These are phyloP conservation scores for Eulemur mongoz DNA, from an alignment of 2,797 vertebrate species.

Conservation along the genomic window DNA sequence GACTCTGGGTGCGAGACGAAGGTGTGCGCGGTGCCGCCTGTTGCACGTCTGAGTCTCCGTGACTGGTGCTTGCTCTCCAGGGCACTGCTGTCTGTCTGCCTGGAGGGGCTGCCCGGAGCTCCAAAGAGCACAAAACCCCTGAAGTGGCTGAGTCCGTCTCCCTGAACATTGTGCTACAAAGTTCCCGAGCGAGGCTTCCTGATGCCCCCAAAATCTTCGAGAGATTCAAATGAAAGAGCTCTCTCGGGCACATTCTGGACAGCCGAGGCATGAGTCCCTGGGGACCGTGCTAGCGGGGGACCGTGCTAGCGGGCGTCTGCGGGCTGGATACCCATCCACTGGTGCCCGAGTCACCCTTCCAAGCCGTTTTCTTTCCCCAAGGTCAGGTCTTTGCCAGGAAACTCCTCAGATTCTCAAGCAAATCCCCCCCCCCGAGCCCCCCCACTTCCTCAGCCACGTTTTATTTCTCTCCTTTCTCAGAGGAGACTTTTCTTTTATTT, in stretches of 20 bases:
- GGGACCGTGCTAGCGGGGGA: no score
- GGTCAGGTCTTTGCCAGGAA: neutral
- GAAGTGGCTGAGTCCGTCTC: neutral
- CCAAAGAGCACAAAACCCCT: neutral
- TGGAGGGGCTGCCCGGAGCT: neutral
- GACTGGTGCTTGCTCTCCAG: neutral
- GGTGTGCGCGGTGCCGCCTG: neutral
- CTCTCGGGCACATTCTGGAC: neutral
- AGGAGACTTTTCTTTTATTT: neutral
- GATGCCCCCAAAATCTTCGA: neutral
- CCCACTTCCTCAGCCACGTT: neutral
- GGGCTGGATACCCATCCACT: neutral
- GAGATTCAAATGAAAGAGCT: neutral
- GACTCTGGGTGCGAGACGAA: neutral
- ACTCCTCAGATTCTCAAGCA: neutral
- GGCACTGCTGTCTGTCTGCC: neutral
- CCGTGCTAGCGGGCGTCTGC: no score
- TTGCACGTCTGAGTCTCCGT: neutral
- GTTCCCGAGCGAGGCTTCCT: neutral
- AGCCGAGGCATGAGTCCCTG: neutral
- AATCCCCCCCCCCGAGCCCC: neutral
- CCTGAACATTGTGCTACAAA: neutral
- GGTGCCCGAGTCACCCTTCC: neutral
- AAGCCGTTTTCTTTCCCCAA: neutral
- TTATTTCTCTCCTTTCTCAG: neutral